Evolutionary conservation across 2,113 vertebrate genomes (phyloP).

Genomic region (Collichthys lucidus): DNA sequence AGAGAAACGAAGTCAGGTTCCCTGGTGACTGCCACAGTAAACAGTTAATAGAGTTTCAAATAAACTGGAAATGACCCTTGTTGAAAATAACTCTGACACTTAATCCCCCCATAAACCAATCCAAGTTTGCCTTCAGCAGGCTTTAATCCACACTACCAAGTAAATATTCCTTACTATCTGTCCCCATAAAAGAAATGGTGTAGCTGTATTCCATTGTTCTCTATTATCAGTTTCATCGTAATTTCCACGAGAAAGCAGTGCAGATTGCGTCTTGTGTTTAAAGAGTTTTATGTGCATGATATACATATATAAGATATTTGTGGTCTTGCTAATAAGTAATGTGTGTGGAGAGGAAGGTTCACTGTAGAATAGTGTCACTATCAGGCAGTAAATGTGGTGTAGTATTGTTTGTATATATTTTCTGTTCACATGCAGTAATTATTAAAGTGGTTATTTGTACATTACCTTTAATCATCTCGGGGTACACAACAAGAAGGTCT

Average conservation of each 20-base stretch:
- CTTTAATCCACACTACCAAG: conserved; percentile 36
- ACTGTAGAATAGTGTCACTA: neutral
- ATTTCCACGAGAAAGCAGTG: neutral
- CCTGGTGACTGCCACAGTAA: conserved; percentile 70
- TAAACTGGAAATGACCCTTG: conserved; percentile 52
- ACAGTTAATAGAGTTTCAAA: conserved; percentile 70
- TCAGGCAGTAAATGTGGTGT: neutral
- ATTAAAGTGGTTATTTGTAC: neutral
- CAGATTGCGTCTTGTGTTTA: conserved; percentile 40
- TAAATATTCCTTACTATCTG: neutral
- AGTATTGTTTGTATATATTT: neutral
- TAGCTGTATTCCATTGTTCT: neutral
- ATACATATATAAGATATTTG: conserved; percentile 19
- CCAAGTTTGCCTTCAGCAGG: conserved; percentile 43
- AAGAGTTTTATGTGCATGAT: conserved; percentile 42
- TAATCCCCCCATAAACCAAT: conserved; percentile 58
- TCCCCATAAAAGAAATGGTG: neutral
- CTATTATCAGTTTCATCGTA: neutral
- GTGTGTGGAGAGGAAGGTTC: neutral
- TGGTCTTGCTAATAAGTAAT: neutral
- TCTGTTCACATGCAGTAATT: no score
- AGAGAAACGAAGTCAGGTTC: conserved; percentile 77
- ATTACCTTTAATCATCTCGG: neutral
- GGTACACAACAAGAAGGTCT: neutral
- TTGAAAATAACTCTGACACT: conserved; percentile 58